Conservation (phyloP, 1,140 invertebrate species). For the Nymphalis io region DNA sequence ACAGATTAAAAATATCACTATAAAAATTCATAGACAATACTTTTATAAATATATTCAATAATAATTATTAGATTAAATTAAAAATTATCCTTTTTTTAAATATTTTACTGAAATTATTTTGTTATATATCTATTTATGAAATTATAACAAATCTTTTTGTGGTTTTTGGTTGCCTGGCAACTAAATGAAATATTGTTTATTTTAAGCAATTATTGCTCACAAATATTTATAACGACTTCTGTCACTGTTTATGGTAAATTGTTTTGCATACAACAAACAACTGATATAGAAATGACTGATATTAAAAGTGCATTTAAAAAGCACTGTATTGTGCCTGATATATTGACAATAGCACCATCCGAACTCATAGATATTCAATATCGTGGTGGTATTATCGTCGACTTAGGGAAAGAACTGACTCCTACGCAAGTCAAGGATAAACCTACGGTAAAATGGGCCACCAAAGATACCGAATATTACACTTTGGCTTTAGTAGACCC, state of each 20-base stretch:
- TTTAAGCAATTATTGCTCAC: too few relatives aligned
- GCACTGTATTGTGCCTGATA: slow-evolving; percentile 65
- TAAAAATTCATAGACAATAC: neutral
- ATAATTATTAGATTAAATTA: too few relatives aligned
- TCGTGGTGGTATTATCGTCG: slow-evolving; percentile 45
- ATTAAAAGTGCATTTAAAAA: slow-evolving; percentile 64
- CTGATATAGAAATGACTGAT: slow-evolving; percentile 48
- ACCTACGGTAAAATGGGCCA: slow-evolving; percentile 63
- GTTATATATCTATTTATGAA: too few relatives aligned
- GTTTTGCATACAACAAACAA: neutral
- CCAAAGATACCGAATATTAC: slow-evolving; percentile 82
- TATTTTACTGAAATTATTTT: too few relatives aligned
- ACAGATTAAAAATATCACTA: neutral
- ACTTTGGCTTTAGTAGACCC: slow-evolving; percentile 93
- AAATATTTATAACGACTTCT: neutral
- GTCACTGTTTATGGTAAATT: neutral
- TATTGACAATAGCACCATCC: slow-evolving; percentile 59
- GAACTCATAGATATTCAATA: slow-evolving; percentile 60
- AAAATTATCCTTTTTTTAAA: too few relatives aligned
- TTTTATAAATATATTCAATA: neutral
- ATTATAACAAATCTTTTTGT: too few relatives aligned
- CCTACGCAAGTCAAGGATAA: slow-evolving; percentile 72
- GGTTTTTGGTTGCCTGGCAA: neutral
- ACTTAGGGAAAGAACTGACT: slow-evolving; percentile 62
- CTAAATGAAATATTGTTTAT: neutral